A percentile compares a stretch with the other conserved stretches of the same genome.
These are phyloP conservation scores for Oreocharis arfaki DNA, from an alignment of 2,113 vertebrate species.

Conservation along the genomic window DNA sequence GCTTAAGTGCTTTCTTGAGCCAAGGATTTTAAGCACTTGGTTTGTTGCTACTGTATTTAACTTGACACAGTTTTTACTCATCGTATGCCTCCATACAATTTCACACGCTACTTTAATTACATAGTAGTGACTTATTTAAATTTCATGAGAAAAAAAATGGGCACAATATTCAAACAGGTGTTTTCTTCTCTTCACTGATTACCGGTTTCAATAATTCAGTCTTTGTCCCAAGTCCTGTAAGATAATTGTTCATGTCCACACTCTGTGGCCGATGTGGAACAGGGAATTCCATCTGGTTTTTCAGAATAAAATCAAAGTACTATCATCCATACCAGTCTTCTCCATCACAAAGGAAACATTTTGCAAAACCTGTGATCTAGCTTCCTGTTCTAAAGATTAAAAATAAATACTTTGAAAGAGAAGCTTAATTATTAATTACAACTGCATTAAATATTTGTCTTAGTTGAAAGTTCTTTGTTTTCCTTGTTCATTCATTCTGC, in stretches of 20 bases:
- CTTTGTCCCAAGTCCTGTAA: constrained; percentile 24
- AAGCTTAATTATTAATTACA: constrained; percentile 6
- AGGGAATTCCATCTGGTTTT: not conserved
- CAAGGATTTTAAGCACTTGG: not conserved
- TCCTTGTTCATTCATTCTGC: not conserved
- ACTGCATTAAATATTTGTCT: not conserved
- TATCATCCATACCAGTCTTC: not conserved
- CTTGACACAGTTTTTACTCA: constrained; percentile 48
- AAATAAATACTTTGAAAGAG: not conserved
- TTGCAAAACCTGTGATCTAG: not conserved
- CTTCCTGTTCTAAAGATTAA: constrained; percentile 1
- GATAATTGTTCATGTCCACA: not conserved
- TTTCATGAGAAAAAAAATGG: constrained; percentile 29
- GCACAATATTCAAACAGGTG: constrained; percentile 27
- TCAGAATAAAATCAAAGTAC: not conserved
- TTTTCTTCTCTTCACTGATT: constrained; percentile 45
- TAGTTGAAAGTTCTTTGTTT: not conserved
- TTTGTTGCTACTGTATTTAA: constrained; percentile 32
- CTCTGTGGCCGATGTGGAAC: not conserved
- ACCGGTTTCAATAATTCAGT: constrained; percentile 30
- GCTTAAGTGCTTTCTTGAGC: not conserved
- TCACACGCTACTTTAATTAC: constrained; percentile 32
- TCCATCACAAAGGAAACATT: not conserved
- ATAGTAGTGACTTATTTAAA: constrained; percentile 55
- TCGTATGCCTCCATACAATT: not conserved